Conservation (phyloP, 2,113 vertebrate genomes). For the Gymnocephalus cernua region DNA sequence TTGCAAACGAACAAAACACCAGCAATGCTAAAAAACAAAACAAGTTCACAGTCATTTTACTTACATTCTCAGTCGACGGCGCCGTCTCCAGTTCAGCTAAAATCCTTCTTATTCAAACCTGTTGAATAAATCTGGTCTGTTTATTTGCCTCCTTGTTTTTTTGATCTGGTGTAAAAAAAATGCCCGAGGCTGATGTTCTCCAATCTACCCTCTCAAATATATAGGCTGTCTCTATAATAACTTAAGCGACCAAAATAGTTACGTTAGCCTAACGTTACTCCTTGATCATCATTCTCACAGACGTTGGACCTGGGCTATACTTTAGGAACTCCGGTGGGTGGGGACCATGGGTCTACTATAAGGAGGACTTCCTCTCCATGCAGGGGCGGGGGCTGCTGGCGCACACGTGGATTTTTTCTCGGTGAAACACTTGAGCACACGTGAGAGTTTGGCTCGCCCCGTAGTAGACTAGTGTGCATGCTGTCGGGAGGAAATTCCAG, state of each 20-base stretch:
- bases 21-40: background rate
- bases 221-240: no score
- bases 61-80: slow-evolving; percentile 41
- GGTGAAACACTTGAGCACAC: slow-evolving; percentile 69
- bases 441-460: slow-evolving; percentile 47
- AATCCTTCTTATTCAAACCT: background rate
- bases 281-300: slow-evolving; percentile 11
- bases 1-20: background rate
- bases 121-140: background rate
- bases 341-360: background rate
- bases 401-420: slow-evolving; percentile 63
- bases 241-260: background rate
- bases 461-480: no score
- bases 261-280: background rate
- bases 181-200: no score
- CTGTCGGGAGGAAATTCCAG: slow-evolving; percentile 53
- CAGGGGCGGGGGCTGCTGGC: slow-evolving; percentile 43
- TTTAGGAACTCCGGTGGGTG: slow-evolving; percentile 57
- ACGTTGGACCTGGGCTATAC: background rate
- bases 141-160: background rate
- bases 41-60: slow-evolving; percentile 15
- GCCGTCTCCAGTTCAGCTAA: background rate
- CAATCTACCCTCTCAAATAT: background rate
- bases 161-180: background rate
- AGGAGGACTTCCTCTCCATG: background rate